These are phyloP conservation scores for Furnarius figulus DNA, from an alignment of 2,113 vertebrate species.

Conservation along the genomic window DNA sequence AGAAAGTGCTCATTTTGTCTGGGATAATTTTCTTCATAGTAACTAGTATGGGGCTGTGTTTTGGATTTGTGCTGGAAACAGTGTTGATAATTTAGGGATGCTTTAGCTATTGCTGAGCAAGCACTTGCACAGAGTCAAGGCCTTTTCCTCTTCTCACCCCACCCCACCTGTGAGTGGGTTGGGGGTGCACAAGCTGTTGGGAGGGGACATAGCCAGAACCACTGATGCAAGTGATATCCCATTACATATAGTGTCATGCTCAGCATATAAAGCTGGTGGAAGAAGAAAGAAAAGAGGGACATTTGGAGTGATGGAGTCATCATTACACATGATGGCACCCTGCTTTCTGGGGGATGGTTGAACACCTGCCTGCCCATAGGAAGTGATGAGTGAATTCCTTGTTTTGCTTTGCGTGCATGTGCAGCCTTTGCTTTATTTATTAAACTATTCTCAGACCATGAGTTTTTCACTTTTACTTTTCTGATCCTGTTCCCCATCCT, in stretches of 20 bases:
- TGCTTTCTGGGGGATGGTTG: not conserved
- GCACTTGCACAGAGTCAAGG: not conserved
- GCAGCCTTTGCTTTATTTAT: not conserved
- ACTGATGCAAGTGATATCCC: not conserved
- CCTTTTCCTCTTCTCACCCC: not conserved
- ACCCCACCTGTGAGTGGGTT: not conserved
- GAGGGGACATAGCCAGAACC: not conserved
- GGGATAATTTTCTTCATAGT: not conserved
- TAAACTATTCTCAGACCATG: not conserved
- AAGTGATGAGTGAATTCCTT: not conserved
- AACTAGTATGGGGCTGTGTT: not conserved
- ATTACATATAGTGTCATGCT: not conserved
- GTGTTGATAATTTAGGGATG: not conserved
- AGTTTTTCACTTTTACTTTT: not conserved
- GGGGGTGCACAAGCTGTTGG: not conserved
- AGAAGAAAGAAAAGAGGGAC: not conserved
- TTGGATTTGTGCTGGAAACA: not conserved
- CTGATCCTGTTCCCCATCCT: not conserved
- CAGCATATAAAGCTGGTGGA: not conserved
- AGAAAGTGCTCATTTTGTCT: not conserved
- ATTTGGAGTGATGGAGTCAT: not conserved
- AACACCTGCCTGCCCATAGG: not conserved
- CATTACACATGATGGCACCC: rapidly evolving
- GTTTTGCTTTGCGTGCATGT: not conserved
- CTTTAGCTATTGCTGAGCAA: not conserved